Conservation (phyloP, 1,140 invertebrate species). For the Leptestheria dahalacensis region DNA sequence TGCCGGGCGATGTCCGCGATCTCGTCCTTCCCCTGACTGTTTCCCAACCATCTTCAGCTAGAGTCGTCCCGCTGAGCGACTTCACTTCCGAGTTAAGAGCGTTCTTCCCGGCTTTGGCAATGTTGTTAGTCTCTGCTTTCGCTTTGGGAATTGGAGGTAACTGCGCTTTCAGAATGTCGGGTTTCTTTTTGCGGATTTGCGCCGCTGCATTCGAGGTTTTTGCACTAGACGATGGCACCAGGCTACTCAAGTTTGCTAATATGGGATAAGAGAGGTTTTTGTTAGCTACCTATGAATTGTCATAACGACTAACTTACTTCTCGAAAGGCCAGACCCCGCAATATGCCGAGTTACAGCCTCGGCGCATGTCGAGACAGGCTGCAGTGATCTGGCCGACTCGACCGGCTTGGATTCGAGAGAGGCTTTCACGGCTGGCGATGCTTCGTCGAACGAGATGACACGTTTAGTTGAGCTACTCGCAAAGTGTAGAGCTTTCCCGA, state of each 20-base stretch:
- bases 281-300: too few species aligned
- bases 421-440: too few species aligned
- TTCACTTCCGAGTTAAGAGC: constrained; percentile 2
- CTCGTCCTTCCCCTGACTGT: constrained; percentile 17
- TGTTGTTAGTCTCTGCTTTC: background rate
- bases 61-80: background rate
- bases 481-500: background rate
- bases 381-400: background rate
- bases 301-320: too few species aligned
- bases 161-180: background rate
- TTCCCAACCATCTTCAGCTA: constrained; percentile 17
- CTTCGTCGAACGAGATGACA: constrained; percentile 7
- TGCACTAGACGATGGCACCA: too few species aligned
- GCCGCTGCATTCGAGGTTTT: too few species aligned
- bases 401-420: background rate
- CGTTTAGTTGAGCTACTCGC: constrained; percentile 1
- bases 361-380: background rate
- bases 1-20: constrained; percentile 17
- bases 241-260: too few species aligned
- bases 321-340: background rate
- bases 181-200: background rate
- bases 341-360: background rate
- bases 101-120: constrained; percentile 3
- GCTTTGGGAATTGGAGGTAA: background rate
- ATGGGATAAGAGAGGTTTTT: too few species aligned